A percentile compares a stretch with the other conserved stretches of the same genome.
Conservation (phyloP, 1,140 invertebrate species). For the Littorina saxatilis region DNA sequence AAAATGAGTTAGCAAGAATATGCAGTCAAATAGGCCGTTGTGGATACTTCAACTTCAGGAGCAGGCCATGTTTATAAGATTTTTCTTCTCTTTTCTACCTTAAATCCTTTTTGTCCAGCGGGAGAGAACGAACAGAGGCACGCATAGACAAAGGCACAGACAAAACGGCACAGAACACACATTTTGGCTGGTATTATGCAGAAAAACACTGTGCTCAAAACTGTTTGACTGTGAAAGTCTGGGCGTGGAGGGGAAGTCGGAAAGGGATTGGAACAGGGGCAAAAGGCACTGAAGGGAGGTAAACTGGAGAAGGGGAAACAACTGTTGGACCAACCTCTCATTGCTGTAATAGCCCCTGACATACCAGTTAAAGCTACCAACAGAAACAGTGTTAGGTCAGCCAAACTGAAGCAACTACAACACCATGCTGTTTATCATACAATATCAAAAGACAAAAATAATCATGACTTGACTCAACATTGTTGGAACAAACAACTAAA, state of each 20-base stretch:
- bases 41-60: too few species aligned
- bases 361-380: constrained; percentile 49
- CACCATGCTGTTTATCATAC: neutral
- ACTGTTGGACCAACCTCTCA: constrained; percentile 41
- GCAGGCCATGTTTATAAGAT: too few species aligned
- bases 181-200: neutral
- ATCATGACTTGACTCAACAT: neutral
- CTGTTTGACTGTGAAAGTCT: too few species aligned
- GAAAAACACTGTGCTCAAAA: neutral
- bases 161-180: neutral
- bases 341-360: constrained; percentile 36
- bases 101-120: too few species aligned
- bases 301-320: constrained; percentile 10
- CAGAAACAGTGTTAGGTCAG: constrained; percentile 8
- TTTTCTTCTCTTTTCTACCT: too few species aligned
- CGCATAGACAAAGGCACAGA: neutral
- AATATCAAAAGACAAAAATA: neutral
- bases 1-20: too few species aligned
- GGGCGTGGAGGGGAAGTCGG: too few species aligned
- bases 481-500: neutral
- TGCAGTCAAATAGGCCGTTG: too few species aligned
- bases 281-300: neutral
- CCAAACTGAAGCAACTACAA: neutral
- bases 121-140: neutral
- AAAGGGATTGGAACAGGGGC: neutral